phyloP scores from a whole-genome alignment of 2,888 invertebrate species.

The Coenonympha glycerion region DNA sequence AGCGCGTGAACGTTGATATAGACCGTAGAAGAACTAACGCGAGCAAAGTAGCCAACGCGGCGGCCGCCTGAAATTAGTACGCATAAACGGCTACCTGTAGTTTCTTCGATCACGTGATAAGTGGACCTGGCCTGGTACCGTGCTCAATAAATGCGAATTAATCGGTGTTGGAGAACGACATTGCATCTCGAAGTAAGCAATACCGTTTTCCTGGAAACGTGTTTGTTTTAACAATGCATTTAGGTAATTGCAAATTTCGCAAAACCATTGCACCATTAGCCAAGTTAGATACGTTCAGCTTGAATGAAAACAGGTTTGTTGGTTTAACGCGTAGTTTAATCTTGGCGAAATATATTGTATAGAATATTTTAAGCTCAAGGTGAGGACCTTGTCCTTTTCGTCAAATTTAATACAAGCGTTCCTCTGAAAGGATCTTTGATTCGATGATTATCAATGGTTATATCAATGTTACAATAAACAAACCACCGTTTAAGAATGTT shows the following conservation, averaged over 20 bases:
- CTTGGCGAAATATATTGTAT: constrained; percentile 11
- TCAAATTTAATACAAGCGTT: constrained; percentile 8
- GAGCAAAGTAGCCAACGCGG: too few relatives aligned
- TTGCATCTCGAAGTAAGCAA: constrained; percentile 1
- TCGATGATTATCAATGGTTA: not conserved
- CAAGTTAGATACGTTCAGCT: constrained; percentile 16
- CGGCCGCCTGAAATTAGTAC: too few relatives aligned
- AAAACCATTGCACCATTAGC: constrained; percentile 15
- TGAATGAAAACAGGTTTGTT: constrained; percentile 19
- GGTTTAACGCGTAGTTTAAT: constrained; percentile 13
- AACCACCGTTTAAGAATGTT: not conserved
- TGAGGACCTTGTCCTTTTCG: constrained; percentile 19
- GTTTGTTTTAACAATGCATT: constrained; percentile 14
- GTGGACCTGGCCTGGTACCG: too few relatives aligned
- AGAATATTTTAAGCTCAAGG: constrained; percentile 16
- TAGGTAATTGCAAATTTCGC: constrained; percentile 15
- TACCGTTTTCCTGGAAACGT: constrained; percentile 8
- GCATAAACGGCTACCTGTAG: too few relatives aligned
- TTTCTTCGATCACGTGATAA: too few relatives aligned
- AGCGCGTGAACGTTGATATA: too few relatives aligned
- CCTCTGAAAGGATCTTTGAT: constrained; percentile 5
- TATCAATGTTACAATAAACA: not conserved
- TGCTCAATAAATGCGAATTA: too few relatives aligned
- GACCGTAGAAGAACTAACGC: too few relatives aligned
- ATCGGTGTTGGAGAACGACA: too few relatives aligned